Conservation (phyloP, 2,797 vertebrate species). For the Schizopygopsis malacanthus region DNA sequence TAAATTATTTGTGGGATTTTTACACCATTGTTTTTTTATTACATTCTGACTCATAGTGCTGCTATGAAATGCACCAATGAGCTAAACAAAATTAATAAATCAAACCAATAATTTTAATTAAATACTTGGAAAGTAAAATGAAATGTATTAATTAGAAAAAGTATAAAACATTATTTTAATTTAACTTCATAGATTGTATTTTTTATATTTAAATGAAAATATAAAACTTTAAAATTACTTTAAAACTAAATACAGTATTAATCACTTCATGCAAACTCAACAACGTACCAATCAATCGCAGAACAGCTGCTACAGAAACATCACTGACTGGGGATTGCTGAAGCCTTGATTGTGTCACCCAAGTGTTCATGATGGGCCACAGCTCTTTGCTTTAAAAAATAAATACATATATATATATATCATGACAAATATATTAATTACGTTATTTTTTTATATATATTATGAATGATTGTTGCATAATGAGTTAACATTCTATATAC, state of each 20-base stretch:
- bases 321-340: conserved; percentile 78
- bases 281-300: conserved; percentile 89
- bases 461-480: background rate
- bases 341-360: conserved; percentile 87
- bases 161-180: background rate
- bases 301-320: conserved; percentile 80
- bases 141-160: background rate
- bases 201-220: background rate
- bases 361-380: conserved; percentile 94
- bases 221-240: conserved; percentile 9
- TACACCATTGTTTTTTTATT: background rate
- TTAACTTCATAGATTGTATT: background rate
- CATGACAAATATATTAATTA: background rate
- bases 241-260: background rate
- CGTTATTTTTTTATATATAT: conserved; percentile 30
- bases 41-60: background rate
- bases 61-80: background rate
- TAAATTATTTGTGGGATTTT: background rate
- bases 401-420: background rate
- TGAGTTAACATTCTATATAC: background rate
- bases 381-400: conserved; percentile 83
- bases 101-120: background rate
- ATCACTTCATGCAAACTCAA: background rate
- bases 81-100: background rate
- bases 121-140: background rate